Conservation (phyloP, 1,140 invertebrate species). For the Agrypnia vestita region DNA sequence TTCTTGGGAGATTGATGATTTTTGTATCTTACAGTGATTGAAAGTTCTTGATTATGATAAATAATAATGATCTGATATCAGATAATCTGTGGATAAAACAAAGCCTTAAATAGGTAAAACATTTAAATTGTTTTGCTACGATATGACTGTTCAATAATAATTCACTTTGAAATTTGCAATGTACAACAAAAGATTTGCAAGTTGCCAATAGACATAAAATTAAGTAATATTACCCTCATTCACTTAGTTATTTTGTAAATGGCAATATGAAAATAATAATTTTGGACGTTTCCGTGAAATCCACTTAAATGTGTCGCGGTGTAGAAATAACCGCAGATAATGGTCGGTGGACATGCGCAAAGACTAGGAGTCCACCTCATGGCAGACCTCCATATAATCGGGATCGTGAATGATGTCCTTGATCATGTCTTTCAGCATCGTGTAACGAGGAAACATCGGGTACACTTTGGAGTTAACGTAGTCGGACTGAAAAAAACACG, state of each 20-base stretch:
- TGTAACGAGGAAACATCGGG: slow-evolving; percentile 93
- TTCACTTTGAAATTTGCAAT: too few relatives aligned
- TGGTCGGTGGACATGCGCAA: not conserved
- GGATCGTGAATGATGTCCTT: slow-evolving; percentile 95
- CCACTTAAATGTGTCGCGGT: slow-evolving; percentile 6
- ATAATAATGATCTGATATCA: too few relatives aligned
- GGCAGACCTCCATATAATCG: slow-evolving; percentile 96
- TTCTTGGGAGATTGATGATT: too few relatives aligned
- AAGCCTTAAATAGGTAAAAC: slow-evolving; percentile 1
- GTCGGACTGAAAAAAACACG: slow-evolving; percentile 79
- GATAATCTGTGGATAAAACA: too few relatives aligned
- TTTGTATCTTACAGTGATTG: too few relatives aligned
- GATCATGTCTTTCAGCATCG: slow-evolving; percentile 96
- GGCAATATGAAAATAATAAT: slow-evolving; percentile 28
- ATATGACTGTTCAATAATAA: too few relatives aligned
- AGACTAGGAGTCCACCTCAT: slow-evolving; percentile 83
- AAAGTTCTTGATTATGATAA: too few relatives aligned
- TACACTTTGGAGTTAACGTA: slow-evolving; percentile 93
- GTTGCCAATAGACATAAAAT: not conserved
- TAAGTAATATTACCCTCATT: slow-evolving; percentile 36
- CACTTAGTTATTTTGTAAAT: slow-evolving; percentile 37
- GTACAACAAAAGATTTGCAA: too few relatives aligned
- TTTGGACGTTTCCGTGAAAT: slow-evolving; percentile 12
- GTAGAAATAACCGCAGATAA: slow-evolving; percentile 5
- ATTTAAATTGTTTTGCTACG: too few relatives aligned